Evolutionary conservation across 92 coral and sea anemone species (phyloP).

Genomic region (Chrysogorgia sp.): DNA sequence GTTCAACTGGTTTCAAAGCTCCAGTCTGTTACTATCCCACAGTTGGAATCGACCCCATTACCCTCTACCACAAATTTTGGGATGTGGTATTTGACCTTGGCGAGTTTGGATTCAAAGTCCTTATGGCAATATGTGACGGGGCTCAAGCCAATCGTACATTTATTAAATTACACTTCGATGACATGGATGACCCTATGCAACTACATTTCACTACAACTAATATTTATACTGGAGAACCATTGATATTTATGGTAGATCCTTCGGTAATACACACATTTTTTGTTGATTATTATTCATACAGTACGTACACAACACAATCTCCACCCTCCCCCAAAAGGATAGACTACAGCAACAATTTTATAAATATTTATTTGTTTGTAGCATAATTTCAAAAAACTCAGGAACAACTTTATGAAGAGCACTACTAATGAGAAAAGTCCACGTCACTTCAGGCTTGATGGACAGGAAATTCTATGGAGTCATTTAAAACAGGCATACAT

Average conservation of each 20-base stretch:
- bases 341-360: not conserved
- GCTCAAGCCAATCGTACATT: slow-evolving; percentile 59
- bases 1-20: slow-evolving; percentile 54
- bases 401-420: slow-evolving; percentile 50
- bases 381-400: slow-evolving; percentile 53
- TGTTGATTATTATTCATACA: not conserved
- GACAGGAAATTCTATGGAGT: slow-evolving; percentile 29
- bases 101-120: slow-evolving; percentile 51
- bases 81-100: slow-evolving; percentile 44
- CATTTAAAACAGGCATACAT: slow-evolving; percentile 49
- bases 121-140: slow-evolving; percentile 46
- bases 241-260: slow-evolving; percentile 51
- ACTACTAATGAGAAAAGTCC: slow-evolving; percentile 37
- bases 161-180: slow-evolving; percentile 46
- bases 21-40: slow-evolving; percentile 58
- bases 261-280: slow-evolving; percentile 35
- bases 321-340: no score
- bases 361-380: not conserved
- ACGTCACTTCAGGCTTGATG: slow-evolving; percentile 37
- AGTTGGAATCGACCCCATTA: slow-evolving; percentile 45
- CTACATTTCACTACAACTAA: slow-evolving; percentile 46
- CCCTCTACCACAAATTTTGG: slow-evolving; percentile 55
- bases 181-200: slow-evolving; percentile 1
- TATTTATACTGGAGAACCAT: slow-evolving; percentile 59
- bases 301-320: no score